Conservation (phyloP, 2,113 vertebrate genomes). For the Sphyrna mokarran region DNA sequence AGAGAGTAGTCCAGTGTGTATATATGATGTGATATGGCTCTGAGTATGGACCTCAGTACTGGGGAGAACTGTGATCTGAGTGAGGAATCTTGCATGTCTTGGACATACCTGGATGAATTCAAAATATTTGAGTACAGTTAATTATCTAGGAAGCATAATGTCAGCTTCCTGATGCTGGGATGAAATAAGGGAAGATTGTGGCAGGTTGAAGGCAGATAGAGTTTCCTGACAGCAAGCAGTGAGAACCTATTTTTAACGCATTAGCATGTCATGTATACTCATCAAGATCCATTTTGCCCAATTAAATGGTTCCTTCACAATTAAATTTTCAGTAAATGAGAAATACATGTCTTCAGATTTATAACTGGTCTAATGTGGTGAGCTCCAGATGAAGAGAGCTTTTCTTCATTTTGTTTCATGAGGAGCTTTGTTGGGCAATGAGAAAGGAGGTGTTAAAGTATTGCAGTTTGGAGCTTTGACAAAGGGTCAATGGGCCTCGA, state of each 20-base stretch:
- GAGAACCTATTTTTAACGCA: background rate
- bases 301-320: background rate
- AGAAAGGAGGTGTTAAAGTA: background rate
- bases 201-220: background rate
- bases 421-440: background rate
- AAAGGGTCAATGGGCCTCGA: too few species aligned
- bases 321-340: background rate
- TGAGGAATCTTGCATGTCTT: too few species aligned
- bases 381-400: background rate
- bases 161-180: background rate
- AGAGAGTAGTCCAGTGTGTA: too few species aligned
- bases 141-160: background rate
- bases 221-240: background rate
- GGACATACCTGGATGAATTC: too few species aligned
- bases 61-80: too few species aligned
- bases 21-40: too few species aligned
- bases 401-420: background rate
- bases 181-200: background rate
- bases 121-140: background rate
- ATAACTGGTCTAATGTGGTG: background rate
- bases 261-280: background rate
- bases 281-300: background rate
- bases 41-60: too few species aligned
- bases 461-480: too few species aligned
- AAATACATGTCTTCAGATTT: background rate